Percentiles rank a stretch among this genome's conserved stretches.
These are phyloP conservation scores for Trinorchestia longiramus DNA, from an alignment of 1,140 invertebrate species.

Conservation along the genomic window DNA sequence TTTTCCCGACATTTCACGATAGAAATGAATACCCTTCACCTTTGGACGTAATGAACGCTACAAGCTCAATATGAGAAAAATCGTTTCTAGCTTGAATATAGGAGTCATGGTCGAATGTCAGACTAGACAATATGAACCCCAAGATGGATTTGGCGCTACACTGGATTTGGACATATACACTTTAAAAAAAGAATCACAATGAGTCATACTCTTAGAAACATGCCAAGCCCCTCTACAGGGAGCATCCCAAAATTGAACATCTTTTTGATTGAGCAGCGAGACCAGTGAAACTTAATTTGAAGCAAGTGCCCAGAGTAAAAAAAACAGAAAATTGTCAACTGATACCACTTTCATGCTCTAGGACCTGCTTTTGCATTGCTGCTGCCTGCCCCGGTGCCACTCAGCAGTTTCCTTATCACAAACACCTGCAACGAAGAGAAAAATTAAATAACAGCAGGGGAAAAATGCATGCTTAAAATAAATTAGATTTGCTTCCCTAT, in stretches of 20 bases:
- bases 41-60: not conserved
- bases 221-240: not conserved
- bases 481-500: too few relatives aligned
- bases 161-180: not conserved
- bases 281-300: not conserved
- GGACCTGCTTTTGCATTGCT: not conserved
- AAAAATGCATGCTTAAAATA: too few relatives aligned
- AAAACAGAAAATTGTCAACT: not conserved
- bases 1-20: not conserved
- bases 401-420: conserved; percentile 12
- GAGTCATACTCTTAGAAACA: too few relatives aligned
- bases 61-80: too few relatives aligned
- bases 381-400: not conserved
- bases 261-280: not conserved
- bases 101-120: not conserved
- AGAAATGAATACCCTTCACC: not conserved
- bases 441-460: not conserved
- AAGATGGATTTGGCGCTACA: not conserved
- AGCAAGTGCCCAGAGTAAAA: not conserved
- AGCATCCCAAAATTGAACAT: not conserved
- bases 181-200: not conserved
- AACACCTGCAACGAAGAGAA: conserved; percentile 24
- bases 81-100: too few relatives aligned
- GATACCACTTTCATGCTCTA: not conserved
- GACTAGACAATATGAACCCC: not conserved